Percentiles rank a stretch among this genome's conserved stretches.
Evolutionary conservation across 2,888 invertebrate species (phyloP).

Genomic region (Eristalinus sepulchralis): DNA sequence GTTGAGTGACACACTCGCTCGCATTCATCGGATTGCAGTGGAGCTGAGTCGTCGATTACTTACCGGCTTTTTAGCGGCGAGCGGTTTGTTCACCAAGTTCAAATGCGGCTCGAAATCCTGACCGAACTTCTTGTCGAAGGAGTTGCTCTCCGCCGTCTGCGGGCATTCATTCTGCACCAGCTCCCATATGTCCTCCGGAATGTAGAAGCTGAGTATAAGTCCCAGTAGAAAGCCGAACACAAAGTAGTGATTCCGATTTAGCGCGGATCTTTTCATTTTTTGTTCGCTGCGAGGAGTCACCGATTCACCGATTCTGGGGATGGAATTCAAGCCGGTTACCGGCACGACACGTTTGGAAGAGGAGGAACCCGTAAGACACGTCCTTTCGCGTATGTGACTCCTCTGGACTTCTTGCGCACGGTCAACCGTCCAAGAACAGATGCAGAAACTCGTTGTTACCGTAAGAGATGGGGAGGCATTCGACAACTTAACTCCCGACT

Average conservation of each 20-base stretch:
- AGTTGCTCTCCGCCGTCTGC: slow-evolving; percentile 79
- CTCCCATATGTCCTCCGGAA: slow-evolving; percentile 80
- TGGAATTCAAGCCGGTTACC: slow-evolving; percentile 38
- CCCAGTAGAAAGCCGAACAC: slow-evolving; percentile 79
- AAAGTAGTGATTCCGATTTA: slow-evolving; percentile 80
- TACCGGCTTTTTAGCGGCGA: slow-evolving; percentile 81
- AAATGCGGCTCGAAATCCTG: slow-evolving; percentile 81
- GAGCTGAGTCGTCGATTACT: slow-evolving; percentile 65
- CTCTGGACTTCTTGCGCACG: slow-evolving; percentile 10
- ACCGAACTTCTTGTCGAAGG: slow-evolving; percentile 79
- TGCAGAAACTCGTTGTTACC: slow-evolving; percentile 61
- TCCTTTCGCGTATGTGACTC: slow-evolving; percentile 24
- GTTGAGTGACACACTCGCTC: background rate
- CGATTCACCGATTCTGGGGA: slow-evolving; percentile 23
- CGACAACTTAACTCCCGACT: background rate
- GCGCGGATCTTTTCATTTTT: slow-evolving; percentile 78
- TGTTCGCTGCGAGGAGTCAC: slow-evolving; percentile 2
- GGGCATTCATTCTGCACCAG: slow-evolving; percentile 80
- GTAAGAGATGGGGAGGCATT: slow-evolving; percentile 26
- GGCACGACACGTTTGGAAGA: slow-evolving; percentile 22
- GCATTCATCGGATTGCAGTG: background rate
- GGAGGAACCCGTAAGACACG: background rate
- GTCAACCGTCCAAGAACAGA: slow-evolving; percentile 3
- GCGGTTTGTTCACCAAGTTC: slow-evolving; percentile 80
- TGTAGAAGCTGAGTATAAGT: slow-evolving; percentile 78